These are phyloP conservation scores for Pygmarrhopalites habei DNA, from an alignment of 1,140 invertebrate species.

Conservation along the genomic window DNA sequence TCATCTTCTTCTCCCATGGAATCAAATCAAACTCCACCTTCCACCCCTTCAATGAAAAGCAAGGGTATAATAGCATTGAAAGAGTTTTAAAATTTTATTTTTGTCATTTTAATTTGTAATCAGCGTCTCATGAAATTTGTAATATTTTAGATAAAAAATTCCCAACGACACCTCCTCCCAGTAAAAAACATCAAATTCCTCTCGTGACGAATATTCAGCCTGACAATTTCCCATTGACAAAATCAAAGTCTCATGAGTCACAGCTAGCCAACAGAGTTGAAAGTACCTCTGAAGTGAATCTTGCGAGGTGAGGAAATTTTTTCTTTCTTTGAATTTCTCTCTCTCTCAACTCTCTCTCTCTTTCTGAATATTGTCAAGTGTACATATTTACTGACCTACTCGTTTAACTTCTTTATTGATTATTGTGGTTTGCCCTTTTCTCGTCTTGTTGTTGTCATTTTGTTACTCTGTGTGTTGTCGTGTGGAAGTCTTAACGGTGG, in stretches of 20 bases:
- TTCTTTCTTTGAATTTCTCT: no score
- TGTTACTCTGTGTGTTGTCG: no score
- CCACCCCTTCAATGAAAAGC: conserved; percentile 52
- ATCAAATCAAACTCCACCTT: conserved; percentile 51
- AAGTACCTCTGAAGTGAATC: conserved; percentile 43
- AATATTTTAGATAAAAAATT: conserved; percentile 50
- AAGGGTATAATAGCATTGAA: conserved; percentile 37
- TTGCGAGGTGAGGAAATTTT: conserved; percentile 1
- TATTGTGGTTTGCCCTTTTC: no score
- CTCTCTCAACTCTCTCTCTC: no score
- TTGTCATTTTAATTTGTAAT: no score
- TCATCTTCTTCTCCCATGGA: conserved; percentile 42
- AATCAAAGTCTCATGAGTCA: conserved; percentile 86
- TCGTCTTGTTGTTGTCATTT: no score
- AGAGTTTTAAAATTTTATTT: no score
- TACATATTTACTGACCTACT: no score
- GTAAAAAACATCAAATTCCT: conserved; percentile 57
- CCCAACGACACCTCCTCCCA: conserved; percentile 69
- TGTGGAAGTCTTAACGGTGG: no score
- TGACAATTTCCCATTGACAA: conserved; percentile 63
- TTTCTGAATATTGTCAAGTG: no score
- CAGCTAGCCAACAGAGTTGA: conserved; percentile 61
- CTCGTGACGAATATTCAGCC: conserved; percentile 44
- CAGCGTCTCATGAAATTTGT: no score
- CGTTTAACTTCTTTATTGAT: no score